Evolutionary conservation across 2,888 invertebrate genomes (phyloP), one percentile per base, ranked within the genome.

Genomic region (Ormyrus nitidulus): DNA sequence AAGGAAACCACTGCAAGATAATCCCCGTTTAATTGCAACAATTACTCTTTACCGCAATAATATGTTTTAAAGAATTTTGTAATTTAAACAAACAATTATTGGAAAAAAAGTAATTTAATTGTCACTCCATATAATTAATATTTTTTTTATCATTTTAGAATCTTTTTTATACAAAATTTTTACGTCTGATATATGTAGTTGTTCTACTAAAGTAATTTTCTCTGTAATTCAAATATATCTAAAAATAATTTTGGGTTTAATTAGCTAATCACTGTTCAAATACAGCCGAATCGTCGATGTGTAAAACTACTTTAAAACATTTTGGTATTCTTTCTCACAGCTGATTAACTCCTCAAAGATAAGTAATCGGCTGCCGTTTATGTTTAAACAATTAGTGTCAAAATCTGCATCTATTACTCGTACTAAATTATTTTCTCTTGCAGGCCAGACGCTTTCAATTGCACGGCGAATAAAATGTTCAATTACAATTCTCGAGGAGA

Each of bases 261-360:
- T 2, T 46, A 3, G 11, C 11, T 74, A 49, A 66, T 59, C 34
- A 9, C 48, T 58, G 51, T 59, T 51, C 44, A 66, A 66, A 66
- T 51, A 66, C 6, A 64, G 66, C 5, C 13, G 9, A 64, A 66
- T 13, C 8, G n/a, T 19, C 9, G 49, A 9, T n/a, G 65, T 44
- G 10, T 49, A 7, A 49, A 66, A 58, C 49, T 4, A 56, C 49
- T 58, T 34, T 19, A 58, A 75, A 53, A 61, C 62, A 46, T 53
- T 13, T 62, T 46, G 53, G 61, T 11, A 62, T 10, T 71, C 34
- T 34, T 34, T 34, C 7, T 62, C 10, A n/a, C 72, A 7, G 44
- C n/a, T 13, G 62, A 72, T 44, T 62, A 13, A 72, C 5, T 53
- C 54, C 44, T 5, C 44, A 34, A 61, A 61, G 19, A 51, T 7